Evolutionary conservation across 2,113 vertebrate genomes (phyloP).

Genomic region (Aleadryas rufinucha): DNA sequence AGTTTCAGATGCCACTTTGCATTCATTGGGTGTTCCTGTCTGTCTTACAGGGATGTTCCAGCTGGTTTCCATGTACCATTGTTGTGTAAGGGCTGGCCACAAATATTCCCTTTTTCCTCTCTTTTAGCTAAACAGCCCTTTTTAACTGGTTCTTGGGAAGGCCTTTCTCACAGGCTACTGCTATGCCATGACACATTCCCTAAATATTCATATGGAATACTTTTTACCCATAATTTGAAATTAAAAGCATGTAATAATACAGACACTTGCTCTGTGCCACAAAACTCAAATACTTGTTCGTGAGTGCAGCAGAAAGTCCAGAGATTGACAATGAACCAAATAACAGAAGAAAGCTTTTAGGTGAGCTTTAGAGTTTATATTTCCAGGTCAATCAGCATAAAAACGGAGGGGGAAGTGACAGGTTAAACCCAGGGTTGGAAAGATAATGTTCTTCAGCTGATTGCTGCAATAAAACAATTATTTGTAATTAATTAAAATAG

Average conservation of each 20-base stretch:
- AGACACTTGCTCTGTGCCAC: background rate
- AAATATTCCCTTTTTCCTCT: background rate
- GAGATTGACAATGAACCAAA: background rate
- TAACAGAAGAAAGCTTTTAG: background rate
- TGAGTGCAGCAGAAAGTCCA: background rate
- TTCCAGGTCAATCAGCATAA: background rate
- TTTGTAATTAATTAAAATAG: background rate
- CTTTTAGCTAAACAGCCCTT: background rate
- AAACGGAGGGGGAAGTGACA: background rate
- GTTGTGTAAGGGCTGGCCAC: constrained; percentile 35
- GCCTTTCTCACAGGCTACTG: background rate
- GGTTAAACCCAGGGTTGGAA: background rate
- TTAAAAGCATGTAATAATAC: background rate
- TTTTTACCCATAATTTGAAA: background rate
- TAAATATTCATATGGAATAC: background rate
- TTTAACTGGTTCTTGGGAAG: background rate
- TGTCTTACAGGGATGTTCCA: background rate
- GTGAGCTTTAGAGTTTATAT: background rate
- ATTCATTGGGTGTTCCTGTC: background rate
- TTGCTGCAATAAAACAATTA: background rate
- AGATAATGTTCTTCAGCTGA: background rate
- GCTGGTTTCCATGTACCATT: background rate
- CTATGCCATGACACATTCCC: background rate
- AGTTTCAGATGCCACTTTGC: background rate
- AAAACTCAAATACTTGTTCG: background rate